Base-by-base conservation (phyloP, 2,797 vertebrate species). In the Graptemys geographica region DNA sequence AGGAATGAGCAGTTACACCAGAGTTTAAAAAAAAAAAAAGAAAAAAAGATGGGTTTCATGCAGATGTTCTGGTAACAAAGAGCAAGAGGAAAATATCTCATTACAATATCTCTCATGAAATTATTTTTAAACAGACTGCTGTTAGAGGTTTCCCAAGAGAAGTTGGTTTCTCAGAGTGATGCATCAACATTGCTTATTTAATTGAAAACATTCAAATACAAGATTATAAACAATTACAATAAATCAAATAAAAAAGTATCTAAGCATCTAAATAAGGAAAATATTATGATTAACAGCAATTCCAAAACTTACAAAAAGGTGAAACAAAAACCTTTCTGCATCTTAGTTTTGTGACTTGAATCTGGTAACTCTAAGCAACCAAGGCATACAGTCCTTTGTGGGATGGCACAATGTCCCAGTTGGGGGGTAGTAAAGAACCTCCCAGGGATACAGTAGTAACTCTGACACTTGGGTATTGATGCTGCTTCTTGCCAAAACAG, bases 61-160 rank as follows among this genome's bases (percentile, higher is more conserved):
- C 44, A 44, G 37, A 53, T 76, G 49, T 79, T 49, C 21, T 78
- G 55, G 18, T 81, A 37, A 51, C 33, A 86, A 84, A 49, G 3
- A 87, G 85, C 79, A 86, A 92, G 72, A 10, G 19, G 12, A 12
- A 79, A 79, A 23, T 3, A 80, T 55, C 37, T 87, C 3, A 23
- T 74, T 89, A 2, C 15, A 72, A 62, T 81, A 5, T 12, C 86
- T 95, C 79, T 23, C 37, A 52, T 84, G 0, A 74, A 80, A 53
- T 6, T 82, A 11, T 87, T 93, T 87, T 79, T 85, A 79, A 93
- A 88, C 55, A 90, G 44, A 91, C 11, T 81, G 0, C 4, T 69
- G 91, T 94, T 79, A 84, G 62, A 69, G 79, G 28, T 28, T 95
- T 94, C 59, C 69, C 49, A 74, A 84, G 86, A 79, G 88, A 89